phyloP scores from a whole-genome alignment of 2,113 vertebrate genomes.

The Polypterus senegalus region DNA sequence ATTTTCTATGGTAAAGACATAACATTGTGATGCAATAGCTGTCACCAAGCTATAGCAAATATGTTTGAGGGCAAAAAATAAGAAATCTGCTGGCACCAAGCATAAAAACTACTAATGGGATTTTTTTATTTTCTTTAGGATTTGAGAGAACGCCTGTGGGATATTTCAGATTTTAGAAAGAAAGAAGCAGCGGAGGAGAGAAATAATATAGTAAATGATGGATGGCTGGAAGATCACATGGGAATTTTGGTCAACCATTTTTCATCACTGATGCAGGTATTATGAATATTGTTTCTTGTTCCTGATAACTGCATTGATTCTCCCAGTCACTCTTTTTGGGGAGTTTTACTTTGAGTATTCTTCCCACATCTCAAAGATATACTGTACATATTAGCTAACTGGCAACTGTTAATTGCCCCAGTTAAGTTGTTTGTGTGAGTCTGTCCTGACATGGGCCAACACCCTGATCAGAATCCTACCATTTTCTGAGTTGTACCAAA shows the following conservation, averaged over 20 bases:
- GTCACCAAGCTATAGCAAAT: no score
- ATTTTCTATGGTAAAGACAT: no score
- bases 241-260: slow-evolving; percentile 63
- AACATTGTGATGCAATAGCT: no score
- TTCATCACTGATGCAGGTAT: slow-evolving; percentile 73
- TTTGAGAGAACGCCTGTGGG: slow-evolving; percentile 67
- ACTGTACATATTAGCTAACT: not conserved
- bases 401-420: not conserved
- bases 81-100: no score
- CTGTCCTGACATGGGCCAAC: no score
- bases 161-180: slow-evolving; percentile 65
- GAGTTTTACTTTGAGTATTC: no score
- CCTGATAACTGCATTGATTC: not conserved
- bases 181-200: slow-evolving; percentile 64
- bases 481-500: no score
- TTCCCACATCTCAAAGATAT: no score
- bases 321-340: no score
- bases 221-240: slow-evolving; percentile 60
- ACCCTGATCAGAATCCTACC: no score
- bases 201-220: slow-evolving; percentile 40
- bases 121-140: slow-evolving; percentile 45
- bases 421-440: no score
- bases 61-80: no score
- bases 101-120: not conserved
- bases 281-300: slow-evolving; percentile 6